A percentile compares a stretch with the other conserved stretches of the same genome.
These are phyloP conservation scores for Phyllostomus hastatus DNA, from an alignment of 2,113 vertebrate genomes.

Conservation along the genomic window DNA sequence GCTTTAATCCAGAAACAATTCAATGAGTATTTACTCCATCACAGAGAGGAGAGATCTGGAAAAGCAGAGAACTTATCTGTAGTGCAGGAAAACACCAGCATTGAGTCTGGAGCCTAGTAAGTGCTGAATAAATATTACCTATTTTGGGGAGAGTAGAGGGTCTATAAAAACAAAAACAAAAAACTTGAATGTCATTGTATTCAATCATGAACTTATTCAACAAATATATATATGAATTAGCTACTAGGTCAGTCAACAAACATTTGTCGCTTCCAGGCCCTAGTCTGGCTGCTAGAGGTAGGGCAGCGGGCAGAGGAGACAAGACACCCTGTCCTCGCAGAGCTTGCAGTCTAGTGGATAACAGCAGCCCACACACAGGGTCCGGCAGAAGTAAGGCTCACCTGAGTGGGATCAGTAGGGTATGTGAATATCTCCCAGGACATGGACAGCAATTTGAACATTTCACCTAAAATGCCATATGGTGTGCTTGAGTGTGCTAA, in stretches of 20 bases:
- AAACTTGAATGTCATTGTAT: not conserved
- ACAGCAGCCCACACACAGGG: not conserved
- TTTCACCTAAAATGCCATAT: too few relatives aligned
- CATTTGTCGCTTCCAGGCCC: not conserved
- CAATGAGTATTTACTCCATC: not conserved
- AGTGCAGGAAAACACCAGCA: too few relatives aligned
- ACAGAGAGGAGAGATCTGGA: not conserved
- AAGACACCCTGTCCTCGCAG: not conserved
- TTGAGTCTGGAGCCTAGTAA: not conserved
- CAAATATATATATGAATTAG: not conserved
- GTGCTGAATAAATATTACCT: not conserved
- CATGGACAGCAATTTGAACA: too few relatives aligned
- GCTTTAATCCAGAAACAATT: conserved; percentile 12
- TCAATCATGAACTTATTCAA: not conserved
- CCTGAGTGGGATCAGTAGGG: too few relatives aligned
- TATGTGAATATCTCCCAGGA: too few relatives aligned
- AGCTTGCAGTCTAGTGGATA: not conserved
- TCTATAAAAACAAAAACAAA: not conserved
- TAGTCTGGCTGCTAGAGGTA: not conserved
- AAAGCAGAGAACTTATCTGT: not conserved
- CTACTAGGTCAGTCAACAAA: not conserved
- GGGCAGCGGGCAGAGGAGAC: not conserved
- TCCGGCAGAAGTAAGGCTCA: too few relatives aligned
- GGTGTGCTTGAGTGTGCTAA: too few relatives aligned
- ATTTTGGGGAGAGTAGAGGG: not conserved